Evolutionary conservation across 2,113 vertebrate genomes (phyloP), one percentile per base, ranked within the genome.

Genomic region (Pedetes capensis): DNA sequence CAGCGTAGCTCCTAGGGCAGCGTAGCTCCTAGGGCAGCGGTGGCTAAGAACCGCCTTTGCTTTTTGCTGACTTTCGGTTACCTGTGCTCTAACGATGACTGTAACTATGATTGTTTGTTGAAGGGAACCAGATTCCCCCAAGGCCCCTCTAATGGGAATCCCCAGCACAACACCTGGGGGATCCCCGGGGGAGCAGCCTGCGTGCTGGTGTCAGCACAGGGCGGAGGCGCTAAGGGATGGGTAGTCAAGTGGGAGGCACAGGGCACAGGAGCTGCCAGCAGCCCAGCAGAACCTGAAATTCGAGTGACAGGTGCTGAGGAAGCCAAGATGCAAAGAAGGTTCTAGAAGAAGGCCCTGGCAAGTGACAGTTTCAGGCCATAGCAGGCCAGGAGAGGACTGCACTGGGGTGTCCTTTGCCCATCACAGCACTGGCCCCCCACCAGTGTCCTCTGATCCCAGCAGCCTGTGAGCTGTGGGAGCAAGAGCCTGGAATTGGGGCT

Each of bases 381-480:
- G 13, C 1, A 16, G 87, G 37, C 29, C 37, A 5, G 39, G 23
- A 47, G 13, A 66, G 14, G 53, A 68, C 44, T 5, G 34, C 32
- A 3, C 6, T 7, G 20, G 25, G 64, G 22, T 27, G 4, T 25
- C 22, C 51, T 8, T 25, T 22, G 0, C 3, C 4, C 5, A 0
- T 34, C 44, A n/a, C 4, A 51, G 51, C 17, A 8, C 9, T 63
- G 11, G 37, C 37, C 44, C 34, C 44, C 47, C 2, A 5, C 49
- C 23, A n/a, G 1, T 14, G 59, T 39, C 55, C n/a, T 72, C 49
- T 6, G 34, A 66, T 27, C 27, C 17, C 69, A 27, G 51, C 44
- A 20, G 68, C 39, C 57, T 1, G n/a, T 34, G 51, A 75, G 71
- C 64, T 4, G 69, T 29, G 42, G 0, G 0, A 17, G 42, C 29